Base-by-base conservation (phyloP, 2,113 vertebrate species). In the Sinocyclocheilus maitianheensis region DNA sequence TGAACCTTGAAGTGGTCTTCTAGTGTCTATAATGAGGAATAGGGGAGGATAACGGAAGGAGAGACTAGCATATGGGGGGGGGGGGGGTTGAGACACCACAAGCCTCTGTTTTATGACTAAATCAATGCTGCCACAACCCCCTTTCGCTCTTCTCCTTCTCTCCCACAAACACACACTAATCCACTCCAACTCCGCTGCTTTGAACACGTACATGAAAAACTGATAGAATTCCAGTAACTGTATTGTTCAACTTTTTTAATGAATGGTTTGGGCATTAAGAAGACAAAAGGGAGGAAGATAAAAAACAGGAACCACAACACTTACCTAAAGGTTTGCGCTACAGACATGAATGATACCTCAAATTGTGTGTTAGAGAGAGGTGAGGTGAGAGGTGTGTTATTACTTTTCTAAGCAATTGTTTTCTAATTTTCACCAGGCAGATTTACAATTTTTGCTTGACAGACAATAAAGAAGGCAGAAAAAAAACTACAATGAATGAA, bases 1-100 rank as follows among this genome's bases (percentile, higher is more conserved):
- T 63, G 37, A 81, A 65, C 79, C 65, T 83, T 83, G 26, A 71
- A 83, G 81, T 69, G 43, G 63, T 83, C 24, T 34, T 71, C 43
- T 67, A 37, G 14, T 20, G 7, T 83, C 24, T 40, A 26, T 84
- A 82, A 77, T 22, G 48, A 43, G 40, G 62, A 22, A 67, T 37
- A 43, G 20, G 26, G 74, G 78, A n/a, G 14, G 40, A 20, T 51
- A 18, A 4, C 65, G 67, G 26, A 83, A 71, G 65, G 14, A 72
- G 65, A 55, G 20, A 83, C 16, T 53, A 26, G 62, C 1, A 40
- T 67, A 30, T 30, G n/a, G 24, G 34, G 46, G 46, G 43, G 46
- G 46, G 10, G 46, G 46, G 46, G 9, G 43, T 8, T 0, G 46
- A 48, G 75, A 78, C 75, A 63, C 74, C 46, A 34, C 26, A 72